phyloP scores from a whole-genome alignment of 2,888 invertebrate genomes.

The Himalopsyche anomala region DNA sequence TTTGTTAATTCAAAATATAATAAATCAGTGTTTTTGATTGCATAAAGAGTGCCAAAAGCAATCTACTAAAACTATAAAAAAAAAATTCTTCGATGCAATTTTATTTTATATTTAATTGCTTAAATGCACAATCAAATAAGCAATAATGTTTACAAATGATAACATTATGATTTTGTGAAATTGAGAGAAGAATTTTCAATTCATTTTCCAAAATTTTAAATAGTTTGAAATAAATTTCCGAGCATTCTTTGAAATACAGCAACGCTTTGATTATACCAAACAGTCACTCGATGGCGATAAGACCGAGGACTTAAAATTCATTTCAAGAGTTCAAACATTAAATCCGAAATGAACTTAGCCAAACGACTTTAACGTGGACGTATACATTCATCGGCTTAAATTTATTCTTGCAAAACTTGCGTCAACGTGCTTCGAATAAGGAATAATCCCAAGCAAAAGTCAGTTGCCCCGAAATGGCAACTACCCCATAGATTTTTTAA shows the following conservation, averaged over 20 bases:
- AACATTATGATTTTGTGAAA: too few species aligned
- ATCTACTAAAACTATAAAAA: too few species aligned
- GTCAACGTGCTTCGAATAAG: constrained; percentile 63
- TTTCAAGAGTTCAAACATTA: constrained; percentile 62
- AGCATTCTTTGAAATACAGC: constrained; percentile 5
- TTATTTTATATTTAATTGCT: too few species aligned
- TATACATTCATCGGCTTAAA: constrained; percentile 61
- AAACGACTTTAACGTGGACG: constrained; percentile 62
- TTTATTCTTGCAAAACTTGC: constrained; percentile 63
- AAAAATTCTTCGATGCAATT: too few species aligned
- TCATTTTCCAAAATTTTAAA: neutral
- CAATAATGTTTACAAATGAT: too few species aligned
- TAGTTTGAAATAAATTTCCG: constrained; percentile 1
- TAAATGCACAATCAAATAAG: too few species aligned
- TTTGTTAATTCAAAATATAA: too few species aligned
- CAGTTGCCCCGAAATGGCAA: constrained; percentile 52
- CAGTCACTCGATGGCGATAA: constrained; percentile 16
- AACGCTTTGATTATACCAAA: constrained; percentile 12
- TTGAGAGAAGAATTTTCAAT: too few species aligned
- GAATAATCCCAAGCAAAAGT: constrained; percentile 53
- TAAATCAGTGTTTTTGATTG: too few species aligned
- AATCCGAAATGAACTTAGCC: constrained; percentile 63
- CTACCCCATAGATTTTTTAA: constrained; percentile 49
- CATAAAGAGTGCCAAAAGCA: too few species aligned
- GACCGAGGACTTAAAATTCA: constrained; percentile 52